Percentiles rank a stretch among this genome's conserved stretches.
Evolutionary conservation across 2,797 vertebrate species (phyloP).

Genomic region (Selene dorsalis): DNA sequence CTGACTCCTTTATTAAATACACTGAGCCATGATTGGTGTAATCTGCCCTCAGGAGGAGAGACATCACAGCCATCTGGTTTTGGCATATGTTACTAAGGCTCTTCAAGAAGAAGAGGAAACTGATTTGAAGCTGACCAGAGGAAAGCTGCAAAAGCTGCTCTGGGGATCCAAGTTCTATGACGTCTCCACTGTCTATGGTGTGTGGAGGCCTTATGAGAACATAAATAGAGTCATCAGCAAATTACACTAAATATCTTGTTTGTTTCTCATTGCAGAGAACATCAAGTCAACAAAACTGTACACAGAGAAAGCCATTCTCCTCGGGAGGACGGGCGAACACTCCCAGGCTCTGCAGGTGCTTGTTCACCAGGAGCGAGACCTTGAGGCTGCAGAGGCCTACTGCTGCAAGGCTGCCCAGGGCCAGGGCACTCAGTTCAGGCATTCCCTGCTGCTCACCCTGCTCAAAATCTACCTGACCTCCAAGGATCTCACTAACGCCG

Average conservation of each 20-base stretch:
- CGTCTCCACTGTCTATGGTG: constrained; percentile 67
- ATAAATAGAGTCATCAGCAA: neutral
- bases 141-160: constrained; percentile 78
- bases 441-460: constrained; percentile 68
- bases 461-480: constrained; percentile 77
- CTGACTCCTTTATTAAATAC: constrained; percentile 45
- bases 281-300: constrained; percentile 72
- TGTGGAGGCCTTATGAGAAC: constrained; percentile 7
- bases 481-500: constrained; percentile 35
- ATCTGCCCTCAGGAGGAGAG: constrained; percentile 73
- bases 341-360: constrained; percentile 76
- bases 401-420: constrained; percentile 73
- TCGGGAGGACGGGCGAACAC: constrained; percentile 72
- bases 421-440: constrained; percentile 50
- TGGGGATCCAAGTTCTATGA: constrained; percentile 78
- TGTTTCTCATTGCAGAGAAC: constrained; percentile 62
- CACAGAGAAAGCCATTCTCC: constrained; percentile 77
- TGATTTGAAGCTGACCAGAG: constrained; percentile 58
- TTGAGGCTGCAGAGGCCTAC: constrained; percentile 74
- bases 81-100: constrained; percentile 69
- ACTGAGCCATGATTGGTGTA: constrained; percentile 35
- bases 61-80: constrained; percentile 78
- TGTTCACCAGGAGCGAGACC: constrained; percentile 67
- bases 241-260: neutral
- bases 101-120: constrained; percentile 54